Conservation (phyloP, 2,113 vertebrate species). For the Crotalus helleri region DNA sequence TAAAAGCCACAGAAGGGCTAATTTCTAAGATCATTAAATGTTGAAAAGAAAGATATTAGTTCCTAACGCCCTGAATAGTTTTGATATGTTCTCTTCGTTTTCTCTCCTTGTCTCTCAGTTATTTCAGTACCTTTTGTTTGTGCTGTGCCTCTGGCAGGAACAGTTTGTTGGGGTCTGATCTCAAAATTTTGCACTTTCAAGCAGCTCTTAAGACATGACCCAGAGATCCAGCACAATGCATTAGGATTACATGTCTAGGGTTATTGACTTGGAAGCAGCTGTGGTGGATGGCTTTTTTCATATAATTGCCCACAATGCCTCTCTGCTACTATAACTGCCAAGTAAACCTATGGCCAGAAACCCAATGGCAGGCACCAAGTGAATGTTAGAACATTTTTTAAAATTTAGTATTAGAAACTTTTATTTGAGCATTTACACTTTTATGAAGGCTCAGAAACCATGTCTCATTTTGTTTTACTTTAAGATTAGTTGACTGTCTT, state of each 20-base stretch:
- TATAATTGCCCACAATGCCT: not conserved
- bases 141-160: not conserved
- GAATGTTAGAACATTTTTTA: not conserved
- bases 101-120: not conserved
- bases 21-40: not conserved
- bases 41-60: not conserved
- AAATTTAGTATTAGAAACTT: not conserved
- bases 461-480: not conserved
- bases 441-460: not conserved
- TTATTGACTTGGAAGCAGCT: not conserved
- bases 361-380: not conserved
- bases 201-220: not conserved
- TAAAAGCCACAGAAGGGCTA: slow-evolving; percentile 5
- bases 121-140: not conserved
- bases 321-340: not conserved
- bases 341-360: not conserved
- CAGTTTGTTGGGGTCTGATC: not conserved
- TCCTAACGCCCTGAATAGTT: not conserved
- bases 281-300: not conserved
- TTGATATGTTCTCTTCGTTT: not conserved
- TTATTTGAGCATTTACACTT: not conserved
- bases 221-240: not conserved
- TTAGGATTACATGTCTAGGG: not conserved
- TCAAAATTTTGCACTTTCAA: too few species aligned
- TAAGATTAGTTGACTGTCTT: not conserved